Conservation (phyloP, 2,888 invertebrate species). For the Linnaemya tessellans region DNA sequence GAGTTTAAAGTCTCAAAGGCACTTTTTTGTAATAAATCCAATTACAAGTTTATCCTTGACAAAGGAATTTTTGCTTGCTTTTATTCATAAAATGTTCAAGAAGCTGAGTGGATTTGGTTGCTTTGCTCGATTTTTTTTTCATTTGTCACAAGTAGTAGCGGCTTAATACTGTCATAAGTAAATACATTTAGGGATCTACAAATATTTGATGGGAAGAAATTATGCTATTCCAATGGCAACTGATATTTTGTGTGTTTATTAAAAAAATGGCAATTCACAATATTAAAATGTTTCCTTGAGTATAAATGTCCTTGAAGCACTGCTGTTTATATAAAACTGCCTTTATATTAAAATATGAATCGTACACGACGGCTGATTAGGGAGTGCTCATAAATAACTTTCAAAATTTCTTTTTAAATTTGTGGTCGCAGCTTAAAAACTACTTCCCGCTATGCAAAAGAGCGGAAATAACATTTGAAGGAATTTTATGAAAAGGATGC, state of each 20-base stretch:
- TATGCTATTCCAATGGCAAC: neutral
- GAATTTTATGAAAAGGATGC: no score
- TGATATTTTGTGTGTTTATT: neutral
- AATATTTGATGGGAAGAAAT: slow-evolving; percentile 15
- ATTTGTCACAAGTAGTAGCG: slow-evolving; percentile 18
- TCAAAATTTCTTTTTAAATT: no score
- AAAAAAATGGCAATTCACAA: no score
- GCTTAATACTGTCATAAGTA: neutral
- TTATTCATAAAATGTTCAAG: neutral
- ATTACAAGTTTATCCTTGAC: slow-evolving; percentile 11
- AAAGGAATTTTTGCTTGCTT: slow-evolving; percentile 5
- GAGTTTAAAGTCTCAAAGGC: slow-evolving; percentile 21
- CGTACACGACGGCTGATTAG: no score
- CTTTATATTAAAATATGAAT: no score
- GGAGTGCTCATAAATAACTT: no score
- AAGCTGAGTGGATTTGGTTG: neutral
- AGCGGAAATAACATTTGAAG: no score
- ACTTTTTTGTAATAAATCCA: slow-evolving; percentile 17
- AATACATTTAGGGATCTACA: slow-evolving; percentile 24
- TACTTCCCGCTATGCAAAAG: no score
- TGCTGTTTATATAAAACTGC: no score
- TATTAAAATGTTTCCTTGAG: no score
- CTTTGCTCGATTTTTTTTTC: neutral
- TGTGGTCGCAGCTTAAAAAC: no score
- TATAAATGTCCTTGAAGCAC: no score